Base-by-base conservation (phyloP, 2,888 invertebrate species). In the Lasioglossum malachurum region DNA sequence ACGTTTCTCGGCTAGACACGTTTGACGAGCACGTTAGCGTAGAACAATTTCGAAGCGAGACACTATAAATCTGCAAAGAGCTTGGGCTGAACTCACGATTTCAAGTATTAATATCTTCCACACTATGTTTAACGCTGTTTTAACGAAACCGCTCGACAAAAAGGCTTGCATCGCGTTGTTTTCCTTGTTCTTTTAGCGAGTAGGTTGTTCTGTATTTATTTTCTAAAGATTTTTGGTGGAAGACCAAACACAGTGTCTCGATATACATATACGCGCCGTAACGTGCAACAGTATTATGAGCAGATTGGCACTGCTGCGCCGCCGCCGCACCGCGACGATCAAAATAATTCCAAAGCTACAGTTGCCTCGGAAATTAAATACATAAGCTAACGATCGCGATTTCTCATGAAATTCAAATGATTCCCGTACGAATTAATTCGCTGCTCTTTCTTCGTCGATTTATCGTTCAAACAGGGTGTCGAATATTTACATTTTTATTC, bases 221-320 rank as follows among this genome's bases (percentile, higher is more conserved):
- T 27, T 46, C 35, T 67, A 64, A 64, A 64, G 31, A 19, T 72
- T 78, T 78, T 27, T 57, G 12, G 12, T 57, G 57, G 12, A 72
- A 57, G 14, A 23, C 27, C 27, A 41, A 38, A 67, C 38, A 57
- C 73, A 38, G n/a, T 64, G 49, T 27, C 74, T 19, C 67, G 67
- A 23, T 46, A 46, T 46, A 44, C 4, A 44, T 44, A 31, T 57
- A 31, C 44, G 69, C 75, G 46, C 35, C 31, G 76, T 16, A n/a
- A 72, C 35, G 60, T 73, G 38, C n/a, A 78, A 76, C 86, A 86
- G 86, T 86, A 86, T 86, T 86, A 86, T 53, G 41, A 69, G 46
- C 46, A 46, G 67, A 76, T 78, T 74, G 69, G 67, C 46, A 77
- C 14, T 67, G 75, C 57, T 41, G 46, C 60, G 38, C 31, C n/a